Base-by-base conservation (phyloP, 2,113 vertebrate species). In the Cardinalis cardinalis region DNA sequence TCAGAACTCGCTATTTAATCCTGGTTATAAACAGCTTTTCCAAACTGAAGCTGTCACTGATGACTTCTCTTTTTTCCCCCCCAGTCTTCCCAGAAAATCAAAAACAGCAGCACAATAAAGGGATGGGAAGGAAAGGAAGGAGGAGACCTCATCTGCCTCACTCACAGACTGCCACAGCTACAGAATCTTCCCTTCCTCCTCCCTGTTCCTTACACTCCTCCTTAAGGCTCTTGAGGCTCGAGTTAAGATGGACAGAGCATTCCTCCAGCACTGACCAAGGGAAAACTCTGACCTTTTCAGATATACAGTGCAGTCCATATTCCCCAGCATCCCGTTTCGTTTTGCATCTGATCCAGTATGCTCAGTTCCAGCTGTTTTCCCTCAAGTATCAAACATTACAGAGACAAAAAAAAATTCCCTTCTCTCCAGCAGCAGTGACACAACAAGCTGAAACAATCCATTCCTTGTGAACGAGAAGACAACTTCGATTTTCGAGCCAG, bases 331-430 rank as follows among this genome's bases (percentile, higher is more conserved):
- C 96, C 96, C 97, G 93, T 97, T 97, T 95, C 89, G 26, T 90
- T 94, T 83, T 95, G 92, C 95, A 96, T 97, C 61, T 93, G 97
- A 93, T 97, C 96, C 97, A 97, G 95, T 92, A 89, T 96, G 93
- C 95, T 97, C 93, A 75, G 75, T 97, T 96, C 97, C 98, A 98
- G 97, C 97, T 98, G 98, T 98, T 98, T 98, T 97, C 97, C 97
- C 98, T 98, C 97, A 97, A 98, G 98, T 97, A 97, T 97, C 97
- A 96, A 97, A 97, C 97, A 97, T 98, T 97, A 97, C 97, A 96
- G 97, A 95, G 88, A 93, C 93, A 82, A 87, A 92, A 97, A 97
- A 97, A 97, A 97, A 95, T 93, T 86, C 95, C 96, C 95, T 80
- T 93, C 95, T 96, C 92, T 96, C 96, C 94, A 78, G 93, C 95